These are phyloP conservation scores for Dryococelus australis DNA, from an alignment of 2,888 invertebrate genomes.

Conservation along the genomic window DNA sequence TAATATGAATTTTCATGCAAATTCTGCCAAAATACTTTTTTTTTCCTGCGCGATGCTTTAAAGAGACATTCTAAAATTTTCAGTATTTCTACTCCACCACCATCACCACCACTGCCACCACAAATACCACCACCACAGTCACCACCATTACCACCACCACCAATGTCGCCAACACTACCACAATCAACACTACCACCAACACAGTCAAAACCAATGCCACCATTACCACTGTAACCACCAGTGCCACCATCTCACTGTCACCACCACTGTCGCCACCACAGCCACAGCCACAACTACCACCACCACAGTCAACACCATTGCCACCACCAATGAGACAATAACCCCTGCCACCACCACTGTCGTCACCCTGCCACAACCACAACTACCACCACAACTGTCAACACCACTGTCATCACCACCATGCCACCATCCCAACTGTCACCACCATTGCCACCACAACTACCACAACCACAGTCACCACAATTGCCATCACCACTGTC, in stretches of 20 bases:
- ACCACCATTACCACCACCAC: neutral
- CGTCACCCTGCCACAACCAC: too few relatives aligned
- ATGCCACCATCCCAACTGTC: too few relatives aligned
- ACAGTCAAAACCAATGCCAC: neutral
- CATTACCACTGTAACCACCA: neutral
- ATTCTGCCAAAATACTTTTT: too few relatives aligned
- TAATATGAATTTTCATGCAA: too few relatives aligned
- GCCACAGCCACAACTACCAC: neutral
- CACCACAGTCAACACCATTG: too few relatives aligned
- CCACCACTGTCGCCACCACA: neutral
- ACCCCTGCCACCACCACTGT: too few relatives aligned
- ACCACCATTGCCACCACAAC: neutral
- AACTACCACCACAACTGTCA: too few relatives aligned
- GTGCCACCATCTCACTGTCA: neutral
- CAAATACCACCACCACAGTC: neutral
- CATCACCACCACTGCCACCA: neutral
- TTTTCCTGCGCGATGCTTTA: too few relatives aligned
- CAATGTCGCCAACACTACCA: neutral
- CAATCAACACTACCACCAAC: neutral
- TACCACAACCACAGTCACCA: neutral
- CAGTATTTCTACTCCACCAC: too few relatives aligned
- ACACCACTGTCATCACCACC: too few relatives aligned
- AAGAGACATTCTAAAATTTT: too few relatives aligned
- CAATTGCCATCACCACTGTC: neutral
- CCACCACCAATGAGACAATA: too few relatives aligned